Evolutionary conservation across 2,113 vertebrate genomes (phyloP), one percentile per base, ranked within the genome.

Genomic region (Struthidea cinerea): DNA sequence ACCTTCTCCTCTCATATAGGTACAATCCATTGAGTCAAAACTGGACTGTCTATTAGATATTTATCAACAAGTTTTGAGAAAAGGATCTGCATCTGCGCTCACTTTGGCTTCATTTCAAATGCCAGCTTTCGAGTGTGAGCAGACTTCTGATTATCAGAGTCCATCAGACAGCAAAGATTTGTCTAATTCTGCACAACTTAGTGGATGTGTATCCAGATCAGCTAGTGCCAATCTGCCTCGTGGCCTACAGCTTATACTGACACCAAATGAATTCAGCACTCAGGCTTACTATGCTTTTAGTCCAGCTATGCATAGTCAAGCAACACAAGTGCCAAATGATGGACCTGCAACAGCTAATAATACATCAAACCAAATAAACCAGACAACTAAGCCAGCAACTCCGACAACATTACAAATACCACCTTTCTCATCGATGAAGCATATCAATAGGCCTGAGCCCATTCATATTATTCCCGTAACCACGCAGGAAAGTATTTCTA

Each of bases 21-120:
- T 99, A 35, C 99, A 99, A 97, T 99, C 99, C 47, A 99, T 99
- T 39, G 99, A 99, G 96, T 98, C 99, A 46, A 99, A 99, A 97
- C 81, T 99, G 80, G 99, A 99, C 97, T 99, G 99, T 49, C 98
- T 99, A 19, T 98, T 99, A 52, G 99, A 99, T 81, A 98, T 99
- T 89, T 99, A 99, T 85, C 98, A 99, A 21, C 99, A 99, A 96
- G 99, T 99, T 83, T 94, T 99, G 88, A 98, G 98, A 39, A 99
- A 99, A 97, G 99, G 99, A 90, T 98, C 99, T 2, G 98, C 98
- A 10, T 99, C 99, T 0, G 98, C 98, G 5, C 98, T 99, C 93
- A 98, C 99, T 4, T 97, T 99, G 90, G 98, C 99, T 89, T 99
- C 99, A 7, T 97, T 99, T 95, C 98, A 98, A 91, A 98, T 97